These are phyloP conservation scores for Dryocosmus kuriphilus DNA, from an alignment of 2,888 invertebrate species.

Conservation along the genomic window DNA sequence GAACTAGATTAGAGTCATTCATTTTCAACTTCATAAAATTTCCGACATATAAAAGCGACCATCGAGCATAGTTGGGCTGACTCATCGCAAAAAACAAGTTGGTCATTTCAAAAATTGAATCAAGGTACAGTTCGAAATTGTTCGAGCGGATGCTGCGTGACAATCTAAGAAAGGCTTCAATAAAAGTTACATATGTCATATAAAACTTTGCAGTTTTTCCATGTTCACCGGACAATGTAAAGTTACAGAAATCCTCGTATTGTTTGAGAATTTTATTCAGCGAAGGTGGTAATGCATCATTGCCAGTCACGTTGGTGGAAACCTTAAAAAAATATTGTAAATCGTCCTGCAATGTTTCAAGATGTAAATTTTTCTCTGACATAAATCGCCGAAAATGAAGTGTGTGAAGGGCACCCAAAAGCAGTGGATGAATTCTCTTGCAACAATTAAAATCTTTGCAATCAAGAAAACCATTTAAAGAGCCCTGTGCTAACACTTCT, in stretches of 20 bases:
- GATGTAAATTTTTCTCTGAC: neutral
- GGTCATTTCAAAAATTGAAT: constrained; percentile 59
- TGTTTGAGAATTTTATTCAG: neutral
- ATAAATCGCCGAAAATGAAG: constrained; percentile 67
- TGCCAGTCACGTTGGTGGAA: too few relatives aligned
- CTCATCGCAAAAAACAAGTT: constrained; percentile 60
- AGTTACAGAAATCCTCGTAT: constrained; percentile 57
- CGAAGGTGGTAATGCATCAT: neutral
- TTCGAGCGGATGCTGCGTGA: constrained; percentile 58
- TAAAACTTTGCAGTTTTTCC: constrained; percentile 58
- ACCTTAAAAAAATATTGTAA: too few relatives aligned
- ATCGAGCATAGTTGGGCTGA: constrained; percentile 51
- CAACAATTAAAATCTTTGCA: too few relatives aligned
- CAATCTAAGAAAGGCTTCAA: constrained; percentile 49
- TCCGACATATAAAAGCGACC: constrained; percentile 56
- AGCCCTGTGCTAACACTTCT: constrained; percentile 66
- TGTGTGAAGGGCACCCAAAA: constrained; percentile 62
- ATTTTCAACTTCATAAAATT: constrained; percentile 47
- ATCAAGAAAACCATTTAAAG: constrained; percentile 65
- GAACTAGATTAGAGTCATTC: constrained; percentile 8
- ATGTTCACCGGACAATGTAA: constrained; percentile 52
- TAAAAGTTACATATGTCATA: constrained; percentile 47
- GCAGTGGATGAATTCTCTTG: constrained; percentile 68
- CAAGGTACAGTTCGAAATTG: constrained; percentile 62
- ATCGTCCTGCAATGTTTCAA: too few relatives aligned